A percentile compares a stretch with the other conserved stretches of the same genome.
Conservation (phyloP, 2,113 vertebrate species). For the Pitta sordida region DNA sequence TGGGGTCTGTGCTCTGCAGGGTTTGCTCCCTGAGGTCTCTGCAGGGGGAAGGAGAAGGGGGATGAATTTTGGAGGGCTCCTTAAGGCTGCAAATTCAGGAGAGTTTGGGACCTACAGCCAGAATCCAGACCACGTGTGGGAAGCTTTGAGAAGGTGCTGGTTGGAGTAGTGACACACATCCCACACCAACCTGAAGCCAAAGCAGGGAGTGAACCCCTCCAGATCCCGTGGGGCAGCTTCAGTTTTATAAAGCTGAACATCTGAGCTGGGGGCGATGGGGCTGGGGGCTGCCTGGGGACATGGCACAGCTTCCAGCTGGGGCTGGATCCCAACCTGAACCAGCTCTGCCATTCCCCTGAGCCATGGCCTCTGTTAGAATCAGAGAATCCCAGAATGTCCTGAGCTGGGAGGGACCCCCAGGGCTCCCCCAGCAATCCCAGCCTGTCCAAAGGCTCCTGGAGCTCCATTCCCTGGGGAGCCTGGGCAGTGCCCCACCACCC, state of each 20-base stretch:
- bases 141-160: background rate
- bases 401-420: no score
- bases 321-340: background rate
- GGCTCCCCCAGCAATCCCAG: no score
- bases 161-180: background rate
- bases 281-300: background rate
- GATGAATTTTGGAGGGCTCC: background rate
- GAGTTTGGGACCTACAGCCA: background rate
- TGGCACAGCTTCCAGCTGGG: background rate
- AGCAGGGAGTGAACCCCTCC: rapidly evolving
- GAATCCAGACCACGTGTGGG: background rate
- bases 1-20: background rate
- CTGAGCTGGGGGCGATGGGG: background rate
- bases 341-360: background rate
- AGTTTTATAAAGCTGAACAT: background rate
- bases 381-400: no score
- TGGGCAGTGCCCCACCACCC: background rate
- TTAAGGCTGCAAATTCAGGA: background rate
- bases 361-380: background rate
- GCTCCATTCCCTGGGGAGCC: no score
- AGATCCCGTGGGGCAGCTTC: background rate
- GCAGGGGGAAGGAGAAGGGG: background rate
- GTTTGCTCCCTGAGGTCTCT: background rate
- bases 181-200: background rate
- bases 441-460: no score